These are phyloP conservation scores for Trigoniulus corallinus DNA, from an alignment of 1,140 invertebrate species.

Conservation along the genomic window DNA sequence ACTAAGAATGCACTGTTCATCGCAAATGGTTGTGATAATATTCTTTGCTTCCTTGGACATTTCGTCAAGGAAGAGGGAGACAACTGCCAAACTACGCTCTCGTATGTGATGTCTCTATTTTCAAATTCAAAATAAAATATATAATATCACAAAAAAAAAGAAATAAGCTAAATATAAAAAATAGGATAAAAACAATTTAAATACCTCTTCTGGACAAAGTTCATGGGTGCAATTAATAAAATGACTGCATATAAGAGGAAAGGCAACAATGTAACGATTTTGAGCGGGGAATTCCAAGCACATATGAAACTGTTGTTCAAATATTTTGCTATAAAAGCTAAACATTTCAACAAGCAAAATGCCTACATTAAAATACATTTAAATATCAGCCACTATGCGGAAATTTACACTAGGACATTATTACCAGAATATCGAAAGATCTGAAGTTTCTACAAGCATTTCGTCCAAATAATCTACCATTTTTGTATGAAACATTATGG, in stretches of 20 bases:
- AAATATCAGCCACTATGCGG: background rate
- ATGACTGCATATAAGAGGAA: constrained; percentile 92
- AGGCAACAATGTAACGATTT: constrained; percentile 92
- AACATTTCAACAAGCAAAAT: constrained; percentile 11
- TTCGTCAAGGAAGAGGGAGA: constrained; percentile 94
- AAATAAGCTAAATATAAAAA: constrained; percentile 4
- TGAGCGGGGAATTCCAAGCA: constrained; percentile 95
- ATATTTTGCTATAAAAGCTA: constrained; percentile 89
- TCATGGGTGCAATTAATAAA: constrained; percentile 97
- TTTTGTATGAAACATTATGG: constrained; percentile 90
- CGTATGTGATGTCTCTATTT: constrained; percentile 83
- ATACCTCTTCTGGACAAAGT: constrained; percentile 87
- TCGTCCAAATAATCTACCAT: constrained; percentile 98
- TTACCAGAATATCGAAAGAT: constrained; percentile 86
- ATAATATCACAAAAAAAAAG: constrained; percentile 1
- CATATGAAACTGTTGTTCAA: constrained; percentile 97
- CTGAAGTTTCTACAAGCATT: constrained; percentile 87
- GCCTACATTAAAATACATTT: background rate
- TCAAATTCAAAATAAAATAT: no score
- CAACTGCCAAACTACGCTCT: constrained; percentile 85
- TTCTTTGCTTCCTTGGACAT: constrained; percentile 99
- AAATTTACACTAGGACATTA: background rate
- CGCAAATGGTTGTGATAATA: constrained; percentile 95
- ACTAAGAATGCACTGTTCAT: constrained; percentile 86
- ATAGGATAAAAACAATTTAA: constrained; percentile 11